phyloP scores from a whole-genome alignment of 2,113 vertebrate genomes.

The Elephas maximus region DNA sequence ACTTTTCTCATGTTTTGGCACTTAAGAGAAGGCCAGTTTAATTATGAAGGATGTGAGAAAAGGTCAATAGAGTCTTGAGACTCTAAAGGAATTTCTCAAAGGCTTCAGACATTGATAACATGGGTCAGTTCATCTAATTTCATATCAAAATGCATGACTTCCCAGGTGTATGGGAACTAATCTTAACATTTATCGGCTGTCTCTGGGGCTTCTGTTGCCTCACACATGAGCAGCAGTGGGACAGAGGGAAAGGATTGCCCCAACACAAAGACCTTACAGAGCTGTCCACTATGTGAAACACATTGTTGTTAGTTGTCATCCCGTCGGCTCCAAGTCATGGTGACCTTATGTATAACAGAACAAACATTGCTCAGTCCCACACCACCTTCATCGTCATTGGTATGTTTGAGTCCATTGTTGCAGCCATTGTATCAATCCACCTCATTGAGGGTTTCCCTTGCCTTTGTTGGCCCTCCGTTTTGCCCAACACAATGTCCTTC shows the following conservation, averaged over 20 bases:
- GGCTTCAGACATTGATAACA: neutral
- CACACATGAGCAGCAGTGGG: neutral
- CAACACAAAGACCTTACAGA: neutral
- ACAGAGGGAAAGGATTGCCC: neutral
- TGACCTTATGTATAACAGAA: neutral
- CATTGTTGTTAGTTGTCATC: neutral
- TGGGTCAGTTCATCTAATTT: neutral
- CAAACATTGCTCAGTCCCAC: neutral
- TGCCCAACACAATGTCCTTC: neutral
- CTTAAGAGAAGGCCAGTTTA: neutral
- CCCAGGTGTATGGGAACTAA: neutral
- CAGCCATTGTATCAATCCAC: neutral
- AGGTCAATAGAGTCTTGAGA: neutral
- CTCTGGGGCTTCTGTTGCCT: neutral
- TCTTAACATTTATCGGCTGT: neutral
- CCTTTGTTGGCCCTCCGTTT: neutral
- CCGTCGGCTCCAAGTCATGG: neutral
- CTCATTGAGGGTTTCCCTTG: neutral
- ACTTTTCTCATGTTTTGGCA: conserved; percentile 21
- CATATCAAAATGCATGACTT: neutral
- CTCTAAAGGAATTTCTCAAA: neutral
- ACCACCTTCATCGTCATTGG: neutral
- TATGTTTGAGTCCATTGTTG: neutral
- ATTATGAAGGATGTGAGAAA: conserved; percentile 14
- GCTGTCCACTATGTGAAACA: neutral